These are phyloP conservation scores for Chorisops tibialis DNA, from an alignment of 2,888 invertebrate species.

Conservation along the genomic window DNA sequence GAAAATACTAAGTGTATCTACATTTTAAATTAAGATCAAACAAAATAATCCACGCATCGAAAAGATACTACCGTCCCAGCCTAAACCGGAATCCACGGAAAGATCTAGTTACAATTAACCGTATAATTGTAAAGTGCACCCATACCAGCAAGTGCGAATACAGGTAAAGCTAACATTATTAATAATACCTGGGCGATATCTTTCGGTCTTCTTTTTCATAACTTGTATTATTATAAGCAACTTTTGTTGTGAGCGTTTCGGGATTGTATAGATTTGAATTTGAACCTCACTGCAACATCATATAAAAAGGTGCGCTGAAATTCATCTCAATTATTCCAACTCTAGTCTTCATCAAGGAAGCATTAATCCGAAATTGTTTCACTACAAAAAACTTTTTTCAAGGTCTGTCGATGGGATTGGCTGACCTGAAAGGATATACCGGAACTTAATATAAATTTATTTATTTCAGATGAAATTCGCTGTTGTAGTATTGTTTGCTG, in stretches of 20 bases:
- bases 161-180: not conserved
- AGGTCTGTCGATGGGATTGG: slow-evolving; percentile 1
- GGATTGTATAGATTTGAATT: slow-evolving; percentile 1
- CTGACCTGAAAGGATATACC: not conserved
- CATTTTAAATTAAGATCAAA: not conserved
- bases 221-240: slow-evolving; percentile 13
- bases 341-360: slow-evolving; percentile 21
- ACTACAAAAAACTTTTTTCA: slow-evolving; percentile 16
- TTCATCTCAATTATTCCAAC: slow-evolving; percentile 15
- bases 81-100: slow-evolving; percentile 18
- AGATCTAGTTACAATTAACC: slow-evolving; percentile 19
- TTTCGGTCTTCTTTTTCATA: slow-evolving; percentile 9
- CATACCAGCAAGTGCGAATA: no score
- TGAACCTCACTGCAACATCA: not conserved
- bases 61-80: slow-evolving; percentile 3
- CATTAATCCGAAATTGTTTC: not conserved
- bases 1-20: not conserved
- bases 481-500: slow-evolving; percentile 24
- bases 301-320: slow-evolving; percentile 21
- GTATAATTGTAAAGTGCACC: slow-evolving; percentile 2
- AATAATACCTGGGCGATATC: slow-evolving; percentile 10
- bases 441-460: not conserved
- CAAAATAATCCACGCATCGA: not conserved
- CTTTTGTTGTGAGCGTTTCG: slow-evolving; percentile 4
- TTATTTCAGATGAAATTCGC: slow-evolving; percentile 31